Base-by-base conservation (phyloP, 1,140 invertebrate species). In the Dendroctonus valens region DNA sequence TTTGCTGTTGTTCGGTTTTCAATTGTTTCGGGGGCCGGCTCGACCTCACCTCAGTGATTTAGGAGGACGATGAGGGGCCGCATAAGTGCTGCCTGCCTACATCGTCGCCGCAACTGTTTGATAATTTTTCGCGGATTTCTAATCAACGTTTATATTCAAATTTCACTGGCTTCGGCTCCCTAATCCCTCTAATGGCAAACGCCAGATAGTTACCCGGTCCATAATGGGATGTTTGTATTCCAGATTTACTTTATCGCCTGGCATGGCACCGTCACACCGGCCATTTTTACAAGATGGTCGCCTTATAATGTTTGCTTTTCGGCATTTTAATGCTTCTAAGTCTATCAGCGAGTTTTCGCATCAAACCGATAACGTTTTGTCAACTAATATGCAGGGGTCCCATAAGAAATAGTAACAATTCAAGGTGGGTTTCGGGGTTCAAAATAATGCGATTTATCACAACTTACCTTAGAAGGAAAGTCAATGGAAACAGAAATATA, bases 211-310 rank as follows among this genome's bases (percentile, higher is more conserved):
- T 26, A 26, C 26, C 26, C 46, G 11, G 14, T 48, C 46, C 14
- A n/a, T 48, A 51, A 51, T n/a, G 50, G 50, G 48, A 12, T 57
- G 44, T 57, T 57, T 65, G 52, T 49, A 57, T 65, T 65, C 42
- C 42, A 65, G 62, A 65, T 65, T 65, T 65, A 65, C 46, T 55
- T 65, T 57, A 65, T 65, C 62, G 62, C 41, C 14, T 42, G 40
- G 51, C 59, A 59, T 49, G 39, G 40, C 46, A 38, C 42, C 7
- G 15, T 49, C 38, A 14, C 51, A 65, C 41, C 52, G 62, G 62
- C 62, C 53, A 65, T 65, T 65, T 65, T 65, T 65, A 65, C 62
- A 65, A 65, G 62, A 65, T 65, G 62, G 62, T 65, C 62, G 52
- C 53, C 62, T 55, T 55, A 57, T 65, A 48, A 38, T 55, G 62